Base-by-base conservation (phyloP, 1,140 invertebrate species). In the Venturia canescens region DNA sequence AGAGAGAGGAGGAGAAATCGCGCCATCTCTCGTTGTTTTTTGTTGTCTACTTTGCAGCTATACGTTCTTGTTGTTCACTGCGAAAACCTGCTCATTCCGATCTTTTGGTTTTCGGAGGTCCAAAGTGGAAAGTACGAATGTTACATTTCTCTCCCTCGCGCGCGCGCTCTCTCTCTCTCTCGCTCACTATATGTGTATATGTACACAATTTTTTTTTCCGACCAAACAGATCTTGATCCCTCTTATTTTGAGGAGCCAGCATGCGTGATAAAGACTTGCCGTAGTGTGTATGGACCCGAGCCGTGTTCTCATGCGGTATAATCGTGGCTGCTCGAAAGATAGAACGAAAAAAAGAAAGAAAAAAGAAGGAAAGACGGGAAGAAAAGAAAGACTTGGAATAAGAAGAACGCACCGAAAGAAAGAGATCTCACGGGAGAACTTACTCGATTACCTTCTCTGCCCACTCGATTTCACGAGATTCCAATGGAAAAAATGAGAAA, bases 1-100 rank as follows among this genome's bases (percentile, higher is more conserved):
- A 66, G 50, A 60, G 63, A 63, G 66, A 72, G 57, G 78, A 77
- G 81, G 82, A 86, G 83, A 84, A 81, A 84, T 84, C 85, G 84
- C 84, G 82, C 86, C 82, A 7, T 74, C 71, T 26, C 29, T 50
- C 71, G 26, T 74, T 21, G 38, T 71, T 34, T 44, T 31, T 71
- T 18, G 34, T 71, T 48, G 71, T 74, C 31, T 53, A 48, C 71
- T 29, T 27, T n/a, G 44, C 21, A 23, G 71, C 38, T n/a, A 6
- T 38, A 29, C 13, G 38, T 53, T 74, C 48, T 44, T 53, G 38
- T 50, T 48, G 69, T 71, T 69, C 66, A 69, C 15, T 48, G 44
- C 71, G 26, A 74, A 74, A 48, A 74, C 71, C 71, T 53, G 71
- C 71, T 74, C 71, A 53, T 48, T 74, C 71, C 44, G 23, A 74